These are phyloP conservation scores for Oceanites oceanicus DNA, from an alignment of 2,113 vertebrate species.

Conservation along the genomic window DNA sequence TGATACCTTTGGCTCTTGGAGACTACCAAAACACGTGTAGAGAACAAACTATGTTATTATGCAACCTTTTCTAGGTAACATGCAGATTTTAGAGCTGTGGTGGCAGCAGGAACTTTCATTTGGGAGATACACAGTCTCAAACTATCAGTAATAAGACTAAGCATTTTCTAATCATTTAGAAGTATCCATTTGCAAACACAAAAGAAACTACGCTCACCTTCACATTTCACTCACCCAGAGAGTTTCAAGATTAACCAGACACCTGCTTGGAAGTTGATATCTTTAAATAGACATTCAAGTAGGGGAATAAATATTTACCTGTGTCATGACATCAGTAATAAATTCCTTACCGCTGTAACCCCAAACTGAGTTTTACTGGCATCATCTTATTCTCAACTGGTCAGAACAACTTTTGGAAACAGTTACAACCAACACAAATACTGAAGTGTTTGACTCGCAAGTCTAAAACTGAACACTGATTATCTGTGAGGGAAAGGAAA, in stretches of 20 bases:
- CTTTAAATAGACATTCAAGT: not conserved
- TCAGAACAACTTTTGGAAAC: not conserved
- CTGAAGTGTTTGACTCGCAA: not conserved
- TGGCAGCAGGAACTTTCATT: not conserved
- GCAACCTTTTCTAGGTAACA: not conserved
- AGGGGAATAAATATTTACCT: not conserved
- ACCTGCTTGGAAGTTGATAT: not conserved
- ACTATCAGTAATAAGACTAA: not conserved
- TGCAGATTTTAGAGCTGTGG: not conserved
- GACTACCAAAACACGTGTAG: rapidly evolving
- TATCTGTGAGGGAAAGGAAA: not conserved
- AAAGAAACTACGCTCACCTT: rapidly evolving
- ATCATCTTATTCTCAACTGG: not conserved
- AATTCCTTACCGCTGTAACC: not conserved
- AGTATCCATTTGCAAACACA: not conserved
- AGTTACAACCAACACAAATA: not conserved
- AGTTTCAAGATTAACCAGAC: not conserved
- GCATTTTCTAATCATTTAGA: not conserved
- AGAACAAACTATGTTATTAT: not conserved
- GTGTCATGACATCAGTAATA: rapidly evolving
- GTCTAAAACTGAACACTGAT: not conserved
- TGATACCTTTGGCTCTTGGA: rapidly evolving
- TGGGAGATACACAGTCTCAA: not conserved
- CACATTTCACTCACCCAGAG: not conserved
- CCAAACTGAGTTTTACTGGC: not conserved